Evolutionary conservation across 1,140 invertebrate genomes (phyloP).

Genomic region (Halyomorpha halys): DNA sequence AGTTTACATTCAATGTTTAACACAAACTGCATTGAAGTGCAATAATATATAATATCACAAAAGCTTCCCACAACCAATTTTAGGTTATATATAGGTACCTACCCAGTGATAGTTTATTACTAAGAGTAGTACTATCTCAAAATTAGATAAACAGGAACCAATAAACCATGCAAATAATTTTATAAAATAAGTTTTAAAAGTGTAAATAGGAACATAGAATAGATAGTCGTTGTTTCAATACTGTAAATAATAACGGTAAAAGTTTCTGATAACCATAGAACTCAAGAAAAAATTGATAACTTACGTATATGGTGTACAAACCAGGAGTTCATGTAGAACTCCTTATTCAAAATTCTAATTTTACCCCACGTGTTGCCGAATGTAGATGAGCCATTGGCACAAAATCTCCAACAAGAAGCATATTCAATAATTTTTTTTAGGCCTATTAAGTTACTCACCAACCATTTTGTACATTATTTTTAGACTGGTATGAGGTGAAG

Average conservation of each 20-base stretch:
- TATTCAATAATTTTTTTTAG: background rate
- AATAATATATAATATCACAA: constrained; percentile 5
- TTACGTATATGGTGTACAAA: background rate
- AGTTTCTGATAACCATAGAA: too few species aligned
- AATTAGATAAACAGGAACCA: background rate
- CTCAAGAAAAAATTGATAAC: background rate
- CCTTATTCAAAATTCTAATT: background rate
- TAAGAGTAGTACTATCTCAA: background rate
- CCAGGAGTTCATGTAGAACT: background rate
- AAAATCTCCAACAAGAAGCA: background rate
- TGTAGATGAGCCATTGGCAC: background rate
- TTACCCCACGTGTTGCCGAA: background rate
- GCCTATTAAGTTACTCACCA: background rate
- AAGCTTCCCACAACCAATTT: constrained; percentile 7
- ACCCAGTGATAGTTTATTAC: too few species aligned
- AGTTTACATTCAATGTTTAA: too few species aligned
- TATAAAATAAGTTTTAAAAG: background rate
- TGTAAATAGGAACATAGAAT: background rate
- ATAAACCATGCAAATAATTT: background rate
- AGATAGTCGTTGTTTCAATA: background rate
- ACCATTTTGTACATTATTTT: constrained; percentile 48
- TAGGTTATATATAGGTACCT: background rate
- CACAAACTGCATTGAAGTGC: background rate
- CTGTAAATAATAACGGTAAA: background rate
- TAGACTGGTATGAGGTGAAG: constrained; percentile 49